These are phyloP conservation scores for Fulmarus glacialis DNA, from an alignment of 2,113 vertebrate genomes.

Conservation along the genomic window DNA sequence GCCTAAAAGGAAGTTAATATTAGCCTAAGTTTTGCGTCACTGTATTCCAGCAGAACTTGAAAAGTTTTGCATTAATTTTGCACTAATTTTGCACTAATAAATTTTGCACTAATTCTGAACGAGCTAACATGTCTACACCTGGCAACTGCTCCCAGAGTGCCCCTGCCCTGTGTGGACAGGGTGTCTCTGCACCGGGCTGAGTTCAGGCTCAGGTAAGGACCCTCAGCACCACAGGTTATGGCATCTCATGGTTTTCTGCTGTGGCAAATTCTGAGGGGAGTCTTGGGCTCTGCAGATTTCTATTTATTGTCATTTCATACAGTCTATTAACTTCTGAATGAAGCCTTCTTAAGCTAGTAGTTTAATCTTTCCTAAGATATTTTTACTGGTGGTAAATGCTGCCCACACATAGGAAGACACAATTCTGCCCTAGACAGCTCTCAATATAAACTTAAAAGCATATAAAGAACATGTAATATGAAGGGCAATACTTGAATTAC, in stretches of 20 bases:
- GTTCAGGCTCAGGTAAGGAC: background rate
- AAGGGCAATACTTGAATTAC: slow-evolving; percentile 25
- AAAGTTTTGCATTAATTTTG: background rate
- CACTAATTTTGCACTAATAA: background rate
- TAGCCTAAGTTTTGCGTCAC: background rate
- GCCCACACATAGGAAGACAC: slow-evolving; percentile 26
- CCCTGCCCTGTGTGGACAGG: rapidly evolving
- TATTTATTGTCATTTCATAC: background rate
- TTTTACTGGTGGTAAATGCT: background rate
- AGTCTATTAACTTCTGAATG: slow-evolving; percentile 13
- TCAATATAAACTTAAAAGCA: background rate
- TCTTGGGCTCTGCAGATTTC: background rate
- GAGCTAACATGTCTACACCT: rapidly evolving
- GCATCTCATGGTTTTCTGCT: background rate
- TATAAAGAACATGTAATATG: background rate
- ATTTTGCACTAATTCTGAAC: background rate
- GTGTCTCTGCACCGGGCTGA: background rate
- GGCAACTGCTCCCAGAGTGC: rapidly evolving
- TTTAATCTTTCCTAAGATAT: background rate
- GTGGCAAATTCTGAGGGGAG: background rate
- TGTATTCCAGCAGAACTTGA: background rate
- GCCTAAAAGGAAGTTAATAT: background rate
- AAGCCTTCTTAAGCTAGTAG: background rate
- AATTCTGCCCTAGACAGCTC: slow-evolving; percentile 16
- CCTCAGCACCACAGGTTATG: background rate